Conservation (phyloP, 1,140 invertebrate genomes). For the Cephus cinctus region DNA sequence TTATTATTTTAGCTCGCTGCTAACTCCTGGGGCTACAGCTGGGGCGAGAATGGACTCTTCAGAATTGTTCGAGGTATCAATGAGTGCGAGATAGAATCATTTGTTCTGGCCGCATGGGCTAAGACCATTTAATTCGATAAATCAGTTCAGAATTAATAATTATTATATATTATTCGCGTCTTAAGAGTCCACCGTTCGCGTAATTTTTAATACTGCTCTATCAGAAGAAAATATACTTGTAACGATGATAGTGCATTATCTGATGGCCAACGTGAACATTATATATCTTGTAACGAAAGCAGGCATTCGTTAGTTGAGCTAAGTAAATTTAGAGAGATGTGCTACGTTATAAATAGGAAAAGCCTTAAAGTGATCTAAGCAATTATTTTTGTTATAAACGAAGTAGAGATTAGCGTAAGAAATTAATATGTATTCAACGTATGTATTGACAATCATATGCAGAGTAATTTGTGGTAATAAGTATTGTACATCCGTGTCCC, state of each 20-base stretch:
- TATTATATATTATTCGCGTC: background rate
- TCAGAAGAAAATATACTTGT: background rate
- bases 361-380: background rate
- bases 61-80: constrained; percentile 75
- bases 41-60: constrained; percentile 89
- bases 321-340: background rate
- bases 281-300: background rate
- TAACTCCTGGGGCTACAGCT: constrained; percentile 86
- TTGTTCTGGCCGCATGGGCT: constrained; percentile 75
- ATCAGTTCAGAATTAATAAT: too few species aligned
- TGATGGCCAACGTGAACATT: background rate
- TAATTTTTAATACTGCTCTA: background rate
- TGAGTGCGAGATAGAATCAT: constrained; percentile 85
- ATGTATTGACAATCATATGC: background rate
- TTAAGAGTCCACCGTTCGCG: background rate
- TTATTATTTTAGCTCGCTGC: constrained; percentile 71
- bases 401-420: background rate
- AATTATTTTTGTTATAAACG: too few species aligned
- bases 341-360: background rate
- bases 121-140: constrained; percentile 54
- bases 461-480: too few species aligned
- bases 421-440: background rate
- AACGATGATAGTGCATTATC: background rate
- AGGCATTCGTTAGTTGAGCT: background rate
- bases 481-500: too few species aligned